phyloP scores from a whole-genome alignment of 2,888 invertebrate species.

The Blomia tropicalis region DNA sequence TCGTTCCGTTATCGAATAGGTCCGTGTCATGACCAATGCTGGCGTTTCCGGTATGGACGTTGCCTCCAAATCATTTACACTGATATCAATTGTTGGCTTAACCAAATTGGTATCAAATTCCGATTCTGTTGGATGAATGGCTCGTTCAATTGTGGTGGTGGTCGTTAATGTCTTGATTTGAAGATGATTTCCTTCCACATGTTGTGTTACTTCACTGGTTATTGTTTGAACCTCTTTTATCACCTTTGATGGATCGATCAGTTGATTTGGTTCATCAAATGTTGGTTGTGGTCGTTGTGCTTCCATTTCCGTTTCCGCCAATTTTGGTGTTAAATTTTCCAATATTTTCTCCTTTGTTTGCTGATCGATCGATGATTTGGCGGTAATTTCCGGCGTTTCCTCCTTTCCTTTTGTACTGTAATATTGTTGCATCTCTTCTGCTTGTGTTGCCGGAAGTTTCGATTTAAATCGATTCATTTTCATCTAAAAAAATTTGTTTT shows the following conservation, averaged over 20 bases:
- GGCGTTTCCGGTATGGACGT: constrained; percentile 43
- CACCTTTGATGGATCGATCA: constrained; percentile 28
- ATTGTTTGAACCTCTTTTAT: constrained; percentile 29
- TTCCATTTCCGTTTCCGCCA: background rate
- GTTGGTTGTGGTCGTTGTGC: background rate
- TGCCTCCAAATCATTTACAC: constrained; percentile 21
- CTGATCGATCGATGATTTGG: background rate
- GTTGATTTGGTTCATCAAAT: background rate
- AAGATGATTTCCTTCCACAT: constrained; percentile 29
- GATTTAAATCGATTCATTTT: constrained; percentile 31
- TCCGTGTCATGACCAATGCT: constrained; percentile 60
- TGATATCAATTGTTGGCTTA: constrained; percentile 21
- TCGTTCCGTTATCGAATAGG: constrained; percentile 74
- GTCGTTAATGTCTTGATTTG: constrained; percentile 30
- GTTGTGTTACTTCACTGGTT: constrained; percentile 31
- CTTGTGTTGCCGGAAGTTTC: constrained; percentile 28
- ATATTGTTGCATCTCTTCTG: constrained; percentile 11
- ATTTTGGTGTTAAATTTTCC: constrained; percentile 16
- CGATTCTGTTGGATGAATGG: constrained; percentile 24
- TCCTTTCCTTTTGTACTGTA: constrained; percentile 13
- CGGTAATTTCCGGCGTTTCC: background rate
- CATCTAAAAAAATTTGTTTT: background rate
- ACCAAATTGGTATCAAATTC: constrained; percentile 17
- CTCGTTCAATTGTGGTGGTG: constrained; percentile 30
- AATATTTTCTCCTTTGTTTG: constrained; percentile 7